These are phyloP conservation scores for Haliclystus octoradiatus DNA, from an alignment of 30 jellyfish, hydroid and myxozoan species.

Conservation along the genomic window DNA sequence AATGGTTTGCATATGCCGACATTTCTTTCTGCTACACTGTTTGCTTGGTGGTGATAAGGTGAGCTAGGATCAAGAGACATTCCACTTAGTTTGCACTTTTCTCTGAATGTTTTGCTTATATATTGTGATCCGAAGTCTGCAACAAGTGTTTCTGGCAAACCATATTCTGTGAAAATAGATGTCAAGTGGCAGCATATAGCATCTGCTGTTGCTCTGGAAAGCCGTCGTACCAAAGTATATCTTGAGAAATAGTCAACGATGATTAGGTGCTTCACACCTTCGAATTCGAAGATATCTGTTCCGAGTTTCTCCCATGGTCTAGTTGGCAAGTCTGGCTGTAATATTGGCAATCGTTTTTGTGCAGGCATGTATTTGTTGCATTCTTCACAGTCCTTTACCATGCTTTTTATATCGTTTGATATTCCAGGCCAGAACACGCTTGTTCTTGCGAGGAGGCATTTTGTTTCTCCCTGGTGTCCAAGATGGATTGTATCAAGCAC, in stretches of 20 bases:
- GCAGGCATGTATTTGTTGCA: slow-evolving; percentile 3
- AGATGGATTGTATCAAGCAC: no score
- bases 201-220: slow-evolving; percentile 8
- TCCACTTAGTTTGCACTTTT: slow-evolving; percentile 15
- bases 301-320: slow-evolving; percentile 42
- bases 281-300: slow-evolving; percentile 20
- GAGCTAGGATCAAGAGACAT: slow-evolving; percentile 21
- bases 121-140: slow-evolving; percentile 34
- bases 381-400: slow-evolving; percentile 30
- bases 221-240: slow-evolving; percentile 11
- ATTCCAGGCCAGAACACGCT: no score
- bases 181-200: slow-evolving; percentile 7
- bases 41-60: slow-evolving; percentile 20
- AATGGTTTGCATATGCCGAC: no score
- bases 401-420: slow-evolving; percentile 4
- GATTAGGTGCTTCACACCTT: slow-evolving; percentile 6
- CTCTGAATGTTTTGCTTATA: slow-evolving; percentile 12
- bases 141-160: slow-evolving; percentile 18
- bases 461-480: slow-evolving; percentile 33
- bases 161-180: slow-evolving; percentile 17
- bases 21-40: slow-evolving; percentile 27
- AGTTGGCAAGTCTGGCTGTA: slow-evolving; percentile 10
- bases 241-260: slow-evolving; percentile 12
- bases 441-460: slow-evolving; percentile 30
- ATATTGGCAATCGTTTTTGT: slow-evolving; percentile 15